Evolutionary conservation across 2,888 invertebrate genomes (phyloP), one percentile per base, ranked within the genome.

Genomic region (Stegophylla sp.): DNA sequence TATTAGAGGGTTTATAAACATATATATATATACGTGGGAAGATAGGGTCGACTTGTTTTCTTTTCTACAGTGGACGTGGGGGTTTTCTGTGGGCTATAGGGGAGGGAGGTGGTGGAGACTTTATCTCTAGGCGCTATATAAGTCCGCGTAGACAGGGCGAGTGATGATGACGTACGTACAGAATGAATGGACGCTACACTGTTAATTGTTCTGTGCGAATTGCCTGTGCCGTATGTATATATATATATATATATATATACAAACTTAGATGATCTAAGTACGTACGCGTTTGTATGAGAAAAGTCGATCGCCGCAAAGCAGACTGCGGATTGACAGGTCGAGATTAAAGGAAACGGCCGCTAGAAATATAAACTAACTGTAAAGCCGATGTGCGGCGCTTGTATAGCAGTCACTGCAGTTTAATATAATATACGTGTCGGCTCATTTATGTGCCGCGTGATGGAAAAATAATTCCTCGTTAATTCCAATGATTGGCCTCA

Each of bases 1-100:
- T 63, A 74, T 74, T 74, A 74, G 74, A 34, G 63, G 63, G 34
- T 63, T 63, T 63, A 63, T 61, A 61, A n/a, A 34, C 7, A 34
- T 34, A 34, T 34, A 34, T 34, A 34, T 34, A 34, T 34, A 34
- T 7, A 34, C 34, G 34, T 34, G 4, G 34, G 5, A 23, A 51
- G 23, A 74, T n/a, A n/a, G 74, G 74, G 74, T 74, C 48, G 48
- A 23, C 61, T 43, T 74, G 74, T 74, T 63, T 74, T 63, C 74
- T 51, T 63, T 74, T 5, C 7, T 61, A 20, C 63, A 74, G 63
- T 63, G 74, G 61, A 63, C 74, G 28, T 5, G 34, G n/a, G 63
- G 7, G 34, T 45, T 28, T 26, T 61, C 73, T 20, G 26, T 12
- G 10, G 23, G 23, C 1, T 4, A 17, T 17, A 17, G 15, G 56